Evolutionary conservation across 2,888 invertebrate species (phyloP), one percentile per base, ranked within the genome.

Genomic region (Koerneria pararmatus): DNA sequence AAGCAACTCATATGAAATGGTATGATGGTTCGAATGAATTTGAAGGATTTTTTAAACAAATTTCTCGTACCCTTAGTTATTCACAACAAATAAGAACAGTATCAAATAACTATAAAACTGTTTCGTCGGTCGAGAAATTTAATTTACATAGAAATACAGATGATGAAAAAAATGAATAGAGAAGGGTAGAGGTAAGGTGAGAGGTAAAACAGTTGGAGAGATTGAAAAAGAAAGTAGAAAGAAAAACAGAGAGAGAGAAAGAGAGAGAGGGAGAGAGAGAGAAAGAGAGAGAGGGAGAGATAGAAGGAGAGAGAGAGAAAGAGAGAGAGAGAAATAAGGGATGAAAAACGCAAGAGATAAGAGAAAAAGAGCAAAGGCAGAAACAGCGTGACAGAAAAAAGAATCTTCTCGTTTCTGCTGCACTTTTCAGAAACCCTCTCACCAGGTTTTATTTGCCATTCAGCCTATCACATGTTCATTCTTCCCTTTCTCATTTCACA

Each of bases 281-380:
- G 8, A 15, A 29, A 62, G 37, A 35, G 62, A 27, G 35, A n/a
- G 62, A 24, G n/a, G n/a, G n/a, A 61, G 34, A 37, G 37, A 29
- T 41, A 24, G n/a, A 0, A 27, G 35, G 49, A n/a, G 49, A 61
- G 49, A 32, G 61, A 3, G 22, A 34, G 46, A 41, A 53, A 22
- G 53, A n/a, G 11, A 6, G 53, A 6, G 22, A 53, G 53, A 22
- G 53, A 6, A n/a, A 53, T 34, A 27, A 57, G 31, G n/a, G 34
- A 34, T n/a, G 32, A 32, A 5, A 57, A 3, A 8, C 3, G 34
- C 32, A 27, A 34, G 57, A 6, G 34, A 2, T 35, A 54, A 27
- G 32, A n/a, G n/a, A 22, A 57, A 5, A 3, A 54, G 1, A 56
- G 56, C 15, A 56, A 34, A 56, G 56, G 29, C 29, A 34, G 19